phyloP scores from a whole-genome alignment of 2,113 vertebrate genomes.

The Vidua macroura region DNA sequence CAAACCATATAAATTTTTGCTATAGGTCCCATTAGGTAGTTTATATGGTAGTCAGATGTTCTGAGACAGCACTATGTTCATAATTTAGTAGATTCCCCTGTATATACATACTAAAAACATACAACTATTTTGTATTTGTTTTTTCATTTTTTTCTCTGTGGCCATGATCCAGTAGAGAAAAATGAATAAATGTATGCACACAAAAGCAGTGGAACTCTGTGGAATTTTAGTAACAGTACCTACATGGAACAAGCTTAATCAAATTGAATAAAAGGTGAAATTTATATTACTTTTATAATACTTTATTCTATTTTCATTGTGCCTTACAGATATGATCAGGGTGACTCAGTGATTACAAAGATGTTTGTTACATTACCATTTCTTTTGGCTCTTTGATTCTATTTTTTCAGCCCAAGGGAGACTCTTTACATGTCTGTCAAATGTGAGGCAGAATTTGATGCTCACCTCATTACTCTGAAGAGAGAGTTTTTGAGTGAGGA shows the following conservation, averaged over 20 bases:
- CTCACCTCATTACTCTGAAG: conserved; percentile 4
- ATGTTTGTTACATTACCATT: not conserved
- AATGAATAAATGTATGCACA: not conserved
- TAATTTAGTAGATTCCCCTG: not conserved
- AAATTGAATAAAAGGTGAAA: not conserved
- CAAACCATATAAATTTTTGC: not conserved
- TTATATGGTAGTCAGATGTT: not conserved
- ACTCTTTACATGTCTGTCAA: not conserved
- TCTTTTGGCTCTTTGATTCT: not conserved
- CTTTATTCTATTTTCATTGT: not conserved
- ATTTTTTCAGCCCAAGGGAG: not conserved
- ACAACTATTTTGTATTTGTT: not conserved
- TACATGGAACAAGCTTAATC: not conserved
- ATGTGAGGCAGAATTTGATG: not conserved
- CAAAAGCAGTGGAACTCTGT: not conserved
- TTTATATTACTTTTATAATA: not conserved
- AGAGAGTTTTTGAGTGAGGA: not conserved
- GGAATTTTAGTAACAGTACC: not conserved
- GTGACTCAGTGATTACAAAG: not conserved
- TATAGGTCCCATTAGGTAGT: not conserved
- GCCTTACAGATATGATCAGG: not conserved
- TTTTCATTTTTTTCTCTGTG: not conserved
- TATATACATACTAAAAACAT: not conserved
- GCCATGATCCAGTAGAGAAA: not conserved
- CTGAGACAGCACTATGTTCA: not conserved